Evolutionary conservation across 1,140 invertebrate genomes (phyloP), one percentile per base, ranked within the genome.

Genomic region (Holotrichia oblita): DNA sequence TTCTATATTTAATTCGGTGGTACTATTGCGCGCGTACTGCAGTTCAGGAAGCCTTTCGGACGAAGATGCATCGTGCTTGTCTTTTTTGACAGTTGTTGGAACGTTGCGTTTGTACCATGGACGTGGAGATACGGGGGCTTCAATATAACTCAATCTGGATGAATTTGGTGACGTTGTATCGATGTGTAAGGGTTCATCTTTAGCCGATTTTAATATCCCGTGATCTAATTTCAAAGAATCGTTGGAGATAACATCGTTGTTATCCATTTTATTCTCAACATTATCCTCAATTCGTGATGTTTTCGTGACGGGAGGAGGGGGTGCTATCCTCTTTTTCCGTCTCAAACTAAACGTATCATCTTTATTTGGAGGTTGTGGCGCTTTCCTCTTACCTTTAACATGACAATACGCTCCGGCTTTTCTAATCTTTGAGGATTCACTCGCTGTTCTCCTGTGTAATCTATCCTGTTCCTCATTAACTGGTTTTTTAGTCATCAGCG

Each of bases 351-450:
- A 82, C 10, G 83, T 84, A 22, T 83, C 81, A 20, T 75, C 73
- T 24, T 79, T 74, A 80, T 59, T 69, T 2, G 93, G 94, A 10
- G 94, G 93, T 80, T 89, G 89, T 0, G 93, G 93, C 2, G 93
- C 93, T 83, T 90, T 90, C 44, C 93, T 87, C 83, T 95, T 95
- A 12, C 93, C 93, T 80, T 93, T 93, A 0, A 94, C 93, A 85
- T 94, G 92, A 3, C 84, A 87, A 83, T 86, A 89, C 61, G 83
- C 89, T 79, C 85, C 87, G n/a, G 83, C 86, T 84, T 81, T 86
- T 73, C 82, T 88, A 82, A 83, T 87, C 84, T 87, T 89, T 59
- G 85, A 87, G 40, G 86, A 88, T 83, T 91, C 90, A 84, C 91
- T 92, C 3, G 88, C 86, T 9, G 90, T 90, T 79, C 89, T 85